A percentile compares a stretch with the other conserved stretches of the same genome.
phyloP scores from a whole-genome alignment of 2,113 vertebrate species.

The Cheirogaleus medius region DNA sequence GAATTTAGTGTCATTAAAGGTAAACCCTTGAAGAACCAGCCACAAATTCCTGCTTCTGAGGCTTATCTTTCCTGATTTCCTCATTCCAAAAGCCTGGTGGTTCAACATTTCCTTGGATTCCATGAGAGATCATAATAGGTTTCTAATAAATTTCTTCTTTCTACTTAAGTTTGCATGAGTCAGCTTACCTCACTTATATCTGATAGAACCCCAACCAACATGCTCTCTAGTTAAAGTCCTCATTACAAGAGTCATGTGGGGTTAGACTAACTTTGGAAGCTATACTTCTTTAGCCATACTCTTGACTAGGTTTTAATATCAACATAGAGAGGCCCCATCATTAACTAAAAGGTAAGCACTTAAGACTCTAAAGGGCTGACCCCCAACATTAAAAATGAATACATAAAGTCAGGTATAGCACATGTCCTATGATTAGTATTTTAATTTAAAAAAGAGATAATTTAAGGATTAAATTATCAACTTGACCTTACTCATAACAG shows the following conservation, averaged over 20 bases:
- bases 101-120: conserved; percentile 17
- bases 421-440: not conserved
- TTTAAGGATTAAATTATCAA: not conserved
- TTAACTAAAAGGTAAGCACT: not conserved
- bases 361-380: not conserved
- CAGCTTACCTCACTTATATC: not conserved
- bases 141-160: not conserved
- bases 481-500: not conserved
- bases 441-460: not conserved
- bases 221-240: not conserved
- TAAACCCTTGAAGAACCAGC: not conserved
- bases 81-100: not conserved
- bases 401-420: not conserved
- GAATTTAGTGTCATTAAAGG: not conserved
- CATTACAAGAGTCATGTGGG: not conserved
- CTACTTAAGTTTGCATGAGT: not conserved
- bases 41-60: not conserved
- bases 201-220: not conserved
- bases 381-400: not conserved
- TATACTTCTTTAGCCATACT: not conserved
- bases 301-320: not conserved
- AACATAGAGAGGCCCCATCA: not conserved
- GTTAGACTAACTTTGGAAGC: not conserved
- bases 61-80: not conserved
- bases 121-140: not conserved